Evolutionary conservation across 2,888 invertebrate species (phyloP), one percentile per base, ranked within the genome.

Genomic region (Plagiodera versicolora): DNA sequence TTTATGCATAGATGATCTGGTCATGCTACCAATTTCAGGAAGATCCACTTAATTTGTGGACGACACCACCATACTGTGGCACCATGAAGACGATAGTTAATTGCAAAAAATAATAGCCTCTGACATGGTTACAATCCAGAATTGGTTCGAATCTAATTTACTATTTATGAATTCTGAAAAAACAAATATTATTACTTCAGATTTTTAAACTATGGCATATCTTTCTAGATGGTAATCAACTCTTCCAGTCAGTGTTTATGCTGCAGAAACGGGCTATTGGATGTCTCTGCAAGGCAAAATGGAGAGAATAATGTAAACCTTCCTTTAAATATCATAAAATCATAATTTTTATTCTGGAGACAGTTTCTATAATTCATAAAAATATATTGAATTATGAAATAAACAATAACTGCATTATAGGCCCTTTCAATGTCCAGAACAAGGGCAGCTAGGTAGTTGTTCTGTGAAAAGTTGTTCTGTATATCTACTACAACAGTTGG

Each of bases 401-500:
- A 18, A 47, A 47, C 47, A 48, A 48, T 20, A 48, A 47, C 50
- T 11, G 35, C 35, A 49, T 39, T 44, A 30, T 48, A 48, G 17
- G 35, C 49, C 16, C 48, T 39, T 56, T 56, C 20, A n/a, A 53
- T 19, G 24, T 39, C 35, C 6, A 39, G 18, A 16, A 32, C 16
- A 4, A 32, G n/a, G 14, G 11, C n/a, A 14, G 45, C n/a, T 52
- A 52, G 11, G n/a, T 32, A 52, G 9, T 10, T 52, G 11, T 39
- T 39, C 9, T 2, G 16, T 16, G 52, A 35, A 56, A 19, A 56
- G 19, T 8, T 50, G 11, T 16, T 49, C 18, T 50, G 44, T 2
- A 50, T 57, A 20, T 57, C 49, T 0, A 49, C 20, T 35, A 49
- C 35, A 11, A 56, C 9, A 39, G 39, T 50, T 30, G 50, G 1